These are phyloP conservation scores for Eolophus roseicapilla DNA, from an alignment of 2,113 vertebrate species.

Conservation along the genomic window DNA sequence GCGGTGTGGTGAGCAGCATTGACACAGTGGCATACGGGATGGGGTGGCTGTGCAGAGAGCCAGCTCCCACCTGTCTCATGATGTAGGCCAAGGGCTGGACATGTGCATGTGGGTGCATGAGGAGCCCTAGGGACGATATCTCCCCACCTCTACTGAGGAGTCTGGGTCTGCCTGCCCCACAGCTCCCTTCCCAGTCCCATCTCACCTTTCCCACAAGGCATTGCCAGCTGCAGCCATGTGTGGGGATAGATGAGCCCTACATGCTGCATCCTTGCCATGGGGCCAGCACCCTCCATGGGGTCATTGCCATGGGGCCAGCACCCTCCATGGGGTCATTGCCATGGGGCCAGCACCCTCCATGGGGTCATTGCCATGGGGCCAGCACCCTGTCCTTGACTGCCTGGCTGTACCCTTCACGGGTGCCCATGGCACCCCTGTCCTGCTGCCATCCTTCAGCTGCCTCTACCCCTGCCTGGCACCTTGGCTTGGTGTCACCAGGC, in stretches of 20 bases:
- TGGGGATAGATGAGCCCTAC: background rate
- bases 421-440: background rate
- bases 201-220: rapidly evolving
- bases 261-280: background rate
- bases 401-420: rapidly evolving
- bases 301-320: too few relatives aligned
- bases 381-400: background rate
- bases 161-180: background rate
- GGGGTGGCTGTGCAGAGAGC: background rate
- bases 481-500: background rate
- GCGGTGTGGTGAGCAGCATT: background rate
- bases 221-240: rapidly evolving
- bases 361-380: too few relatives aligned
- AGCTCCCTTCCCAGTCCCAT: background rate
- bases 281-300: background rate
- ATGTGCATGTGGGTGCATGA: background rate
- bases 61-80: background rate
- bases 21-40: rapidly evolving
- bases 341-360: too few relatives aligned
- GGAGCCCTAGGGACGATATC: background rate
- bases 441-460: background rate
- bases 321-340: too few relatives aligned
- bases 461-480: background rate
- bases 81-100: background rate
- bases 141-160: background rate